Evolutionary conservation across 1,140 invertebrate genomes (phyloP).

Genomic region (Stegodyphus mimosarum): DNA sequence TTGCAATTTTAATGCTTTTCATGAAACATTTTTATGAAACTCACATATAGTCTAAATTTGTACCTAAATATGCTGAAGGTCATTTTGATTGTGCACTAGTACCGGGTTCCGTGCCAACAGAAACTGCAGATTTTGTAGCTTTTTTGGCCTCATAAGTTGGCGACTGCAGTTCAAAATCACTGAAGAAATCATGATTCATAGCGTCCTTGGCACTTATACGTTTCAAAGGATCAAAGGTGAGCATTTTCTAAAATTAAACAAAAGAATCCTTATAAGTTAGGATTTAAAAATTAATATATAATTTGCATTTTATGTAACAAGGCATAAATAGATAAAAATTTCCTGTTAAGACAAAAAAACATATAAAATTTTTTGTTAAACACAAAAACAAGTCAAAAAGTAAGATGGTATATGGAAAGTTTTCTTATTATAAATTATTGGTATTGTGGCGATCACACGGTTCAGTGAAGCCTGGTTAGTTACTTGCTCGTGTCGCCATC

Average conservation of each 20-base stretch:
- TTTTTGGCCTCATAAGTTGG: conserved; percentile 40
- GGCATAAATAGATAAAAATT: background rate
- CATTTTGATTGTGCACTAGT: conserved; percentile 30
- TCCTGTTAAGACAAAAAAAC: background rate
- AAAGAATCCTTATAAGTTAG: conserved; percentile 12
- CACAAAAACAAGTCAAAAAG: no score
- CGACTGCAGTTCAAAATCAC: conserved; percentile 64
- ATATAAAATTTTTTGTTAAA: no score
- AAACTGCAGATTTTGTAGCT: conserved; percentile 18
- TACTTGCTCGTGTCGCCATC: no score
- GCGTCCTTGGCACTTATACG: conserved; percentile 71
- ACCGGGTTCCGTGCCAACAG: conserved; percentile 26
- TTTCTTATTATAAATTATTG: no score
- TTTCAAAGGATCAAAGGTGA: conserved; percentile 71
- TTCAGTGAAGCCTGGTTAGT: no score
- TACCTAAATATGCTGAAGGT: conserved; percentile 8
- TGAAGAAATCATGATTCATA: conserved; percentile 72
- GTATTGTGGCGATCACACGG: no score
- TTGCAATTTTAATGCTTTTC: no score
- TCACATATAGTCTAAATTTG: background rate
- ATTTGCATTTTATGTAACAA: no score
- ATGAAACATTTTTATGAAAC: background rate
- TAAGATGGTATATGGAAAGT: no score
- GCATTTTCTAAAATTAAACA: conserved; percentile 70
- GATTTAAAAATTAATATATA: background rate